Conservation (phyloP, 1,140 invertebrate species). For the Parasteatoda tepidariorum region DNA sequence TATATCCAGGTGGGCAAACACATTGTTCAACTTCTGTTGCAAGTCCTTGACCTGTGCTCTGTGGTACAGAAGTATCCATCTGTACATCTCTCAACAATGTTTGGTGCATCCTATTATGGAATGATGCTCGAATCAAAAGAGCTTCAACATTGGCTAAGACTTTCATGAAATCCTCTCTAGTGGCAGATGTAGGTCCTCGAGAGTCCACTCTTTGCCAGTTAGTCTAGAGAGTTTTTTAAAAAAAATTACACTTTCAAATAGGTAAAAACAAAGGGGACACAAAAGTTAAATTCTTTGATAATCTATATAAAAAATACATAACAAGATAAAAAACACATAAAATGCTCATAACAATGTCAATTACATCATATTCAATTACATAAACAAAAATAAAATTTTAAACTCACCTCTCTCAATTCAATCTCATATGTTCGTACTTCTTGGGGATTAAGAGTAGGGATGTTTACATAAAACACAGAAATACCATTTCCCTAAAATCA, state of each 20-base stretch:
- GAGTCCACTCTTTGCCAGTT: slow-evolving; percentile 64
- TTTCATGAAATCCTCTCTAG: slow-evolving; percentile 82
- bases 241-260: background rate
- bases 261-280: too few species aligned
- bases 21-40: slow-evolving; percentile 84
- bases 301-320: too few species aligned
- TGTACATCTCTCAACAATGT: slow-evolving; percentile 81
- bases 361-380: too few species aligned
- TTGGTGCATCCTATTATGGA: slow-evolving; percentile 77
- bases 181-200: slow-evolving; percentile 69
- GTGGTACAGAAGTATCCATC: slow-evolving; percentile 80
- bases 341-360: too few species aligned
- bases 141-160: slow-evolving; percentile 84
- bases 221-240: slow-evolving; percentile 30
- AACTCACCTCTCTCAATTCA: slow-evolving; percentile 60
- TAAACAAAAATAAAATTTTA: too few species aligned
- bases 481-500: slow-evolving; percentile 63
- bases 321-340: too few species aligned
- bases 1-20: slow-evolving; percentile 83
- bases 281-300: too few species aligned
- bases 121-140: slow-evolving; percentile 87
- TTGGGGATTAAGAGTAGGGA: slow-evolving; percentile 59
- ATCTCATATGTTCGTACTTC: slow-evolving; percentile 62
- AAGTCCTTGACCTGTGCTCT: slow-evolving; percentile 70
- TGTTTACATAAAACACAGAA: slow-evolving; percentile 62